Evolutionary conservation across 1,140 invertebrate species (phyloP).

Genomic region (Leucophenga varia): DNA sequence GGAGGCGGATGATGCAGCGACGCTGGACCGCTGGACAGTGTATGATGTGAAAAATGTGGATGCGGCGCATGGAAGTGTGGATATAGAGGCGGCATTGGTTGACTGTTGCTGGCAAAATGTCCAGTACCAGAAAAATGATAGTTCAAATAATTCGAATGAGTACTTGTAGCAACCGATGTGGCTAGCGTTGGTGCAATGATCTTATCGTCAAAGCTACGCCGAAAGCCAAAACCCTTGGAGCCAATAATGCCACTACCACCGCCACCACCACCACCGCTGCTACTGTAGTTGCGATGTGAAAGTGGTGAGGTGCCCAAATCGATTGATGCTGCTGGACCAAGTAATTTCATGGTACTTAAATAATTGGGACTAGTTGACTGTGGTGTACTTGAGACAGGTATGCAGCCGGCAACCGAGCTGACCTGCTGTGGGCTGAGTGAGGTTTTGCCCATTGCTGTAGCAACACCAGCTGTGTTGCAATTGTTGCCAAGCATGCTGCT

Average conservation of each 20-base stretch:
- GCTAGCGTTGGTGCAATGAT: slow-evolving; percentile 36
- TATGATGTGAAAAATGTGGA: slow-evolving; percentile 16
- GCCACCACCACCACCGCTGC: neutral
- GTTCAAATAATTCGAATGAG: slow-evolving; percentile 4
- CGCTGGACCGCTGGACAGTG: slow-evolving; percentile 2
- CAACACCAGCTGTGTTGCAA: slow-evolving; percentile 1
- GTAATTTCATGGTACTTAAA: slow-evolving; percentile 35
- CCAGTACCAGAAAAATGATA: slow-evolving; percentile 10
- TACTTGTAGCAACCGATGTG: slow-evolving; percentile 20
- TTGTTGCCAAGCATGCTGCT: slow-evolving; percentile 37
- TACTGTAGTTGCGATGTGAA: slow-evolving; percentile 45
- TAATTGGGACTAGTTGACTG: slow-evolving; percentile 21
- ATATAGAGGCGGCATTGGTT: slow-evolving; percentile 30
- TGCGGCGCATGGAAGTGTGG: slow-evolving; percentile 37
- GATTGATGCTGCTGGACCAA: slow-evolving; percentile 47
- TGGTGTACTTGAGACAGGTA: slow-evolving; percentile 2
- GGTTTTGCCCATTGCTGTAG: slow-evolving; percentile 28
- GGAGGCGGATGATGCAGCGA: too few species aligned
- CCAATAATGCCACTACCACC: slow-evolving; percentile 19
- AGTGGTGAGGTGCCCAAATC: slow-evolving; percentile 49
- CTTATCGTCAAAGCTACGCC: slow-evolving; percentile 52
- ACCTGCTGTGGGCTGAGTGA: slow-evolving; percentile 8
- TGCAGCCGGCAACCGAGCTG: slow-evolving; percentile 6
- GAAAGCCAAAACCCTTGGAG: slow-evolving; percentile 47
- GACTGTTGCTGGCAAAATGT: slow-evolving; percentile 1